Evolutionary conservation across 2,113 vertebrate species (phyloP), one percentile per base, ranked within the genome.

Genomic region (Phyllostomus discolor): DNA sequence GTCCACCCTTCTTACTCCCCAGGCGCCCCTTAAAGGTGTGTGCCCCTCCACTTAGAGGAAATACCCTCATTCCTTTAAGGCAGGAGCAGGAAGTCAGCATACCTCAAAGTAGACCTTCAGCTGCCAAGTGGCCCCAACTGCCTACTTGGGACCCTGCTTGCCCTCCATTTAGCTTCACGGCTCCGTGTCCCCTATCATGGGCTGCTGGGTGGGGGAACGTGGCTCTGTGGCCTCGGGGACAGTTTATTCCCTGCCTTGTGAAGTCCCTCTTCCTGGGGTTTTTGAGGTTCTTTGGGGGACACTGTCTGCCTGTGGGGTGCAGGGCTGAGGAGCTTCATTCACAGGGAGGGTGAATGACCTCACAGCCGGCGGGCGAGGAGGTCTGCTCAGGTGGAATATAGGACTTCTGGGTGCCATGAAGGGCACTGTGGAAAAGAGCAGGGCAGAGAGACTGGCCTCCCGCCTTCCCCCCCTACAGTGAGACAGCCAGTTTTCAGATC

Each of bases 101-200:
- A 50, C 64, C 57, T 62, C 54, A 14, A 54, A 59, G 80, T 1
- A 70, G 75, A 50, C 48, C n/a, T 26, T 0, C 15, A 24, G 62
- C 54, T 48, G 26, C 62, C 69, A 24, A 70, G 19, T n/a, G 9
- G 26, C 33, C 20, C 10, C 7, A 28, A 4, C 20, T 28, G 12
- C 41, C 78, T 62, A 10, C 52, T 54, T 14, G 28, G 46, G 35
- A 15, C 31, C 5, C 75, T 48, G 8, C 59, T 17, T 48, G 70
- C 8, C 0, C 14, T 22, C 5, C 5, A 1, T 20, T 33, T 73
- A 80, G 41, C 38, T 15, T 89, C 19, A 22, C 24, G 24, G 54
- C 10, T 4, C 11, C 26, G 35, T n/a, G 6, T 50, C 5, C 24
- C 5, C 31, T 1, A 0, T 5, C 0, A 1, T 43, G n/a, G 52